Evolutionary conservation across 2,113 vertebrate species (phyloP), one percentile per base, ranked within the genome.

Genomic region (Scytalopus superciliaris): DNA sequence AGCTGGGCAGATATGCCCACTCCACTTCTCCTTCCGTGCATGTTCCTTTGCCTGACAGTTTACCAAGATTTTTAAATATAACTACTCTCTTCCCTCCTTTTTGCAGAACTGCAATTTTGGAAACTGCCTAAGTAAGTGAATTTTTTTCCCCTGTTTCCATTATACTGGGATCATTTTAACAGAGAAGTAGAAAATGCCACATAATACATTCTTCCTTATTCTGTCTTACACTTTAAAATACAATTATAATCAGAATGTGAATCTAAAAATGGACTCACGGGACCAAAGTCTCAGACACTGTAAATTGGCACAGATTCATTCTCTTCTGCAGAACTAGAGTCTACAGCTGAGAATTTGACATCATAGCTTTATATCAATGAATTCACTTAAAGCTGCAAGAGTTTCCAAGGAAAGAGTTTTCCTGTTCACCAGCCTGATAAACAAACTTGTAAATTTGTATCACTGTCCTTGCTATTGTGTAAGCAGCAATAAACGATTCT

Each of bases 161-260:
- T 93, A 91, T 50, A 90, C 27, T 35, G 42, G 53, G 67, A 94
- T 94, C 42, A 79, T 83, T 91, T 80, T 85, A 93, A 96, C 7
- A 3, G 87, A 81, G 45, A 45, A 75, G 50, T 93, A 96, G 78
- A 85, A 95, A 96, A 94, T 87, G 62, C 57, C 89, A 87, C 44
- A 64, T 66, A 94, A 87, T 50, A 22, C 49, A 42, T 89, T 63
- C 30, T 69, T 69, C 45, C 56, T 79, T 84, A 87, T 80, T 88
- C 82, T 78, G 19, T 73, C 76, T 86, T 87, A 62, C 39, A 39
- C 72, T 91, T 96, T 84, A 95, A 94, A 89, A 83, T 45, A 90
- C 77, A 89, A 89, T 94, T 93, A 85, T 19, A 93, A 70, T 86
- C 70, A 88, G 92, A 93, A 92, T 0, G 19, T 85, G 75, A 96